Conservation (phyloP, 2,113 vertebrate species). For the Varanus salvator region DNA sequence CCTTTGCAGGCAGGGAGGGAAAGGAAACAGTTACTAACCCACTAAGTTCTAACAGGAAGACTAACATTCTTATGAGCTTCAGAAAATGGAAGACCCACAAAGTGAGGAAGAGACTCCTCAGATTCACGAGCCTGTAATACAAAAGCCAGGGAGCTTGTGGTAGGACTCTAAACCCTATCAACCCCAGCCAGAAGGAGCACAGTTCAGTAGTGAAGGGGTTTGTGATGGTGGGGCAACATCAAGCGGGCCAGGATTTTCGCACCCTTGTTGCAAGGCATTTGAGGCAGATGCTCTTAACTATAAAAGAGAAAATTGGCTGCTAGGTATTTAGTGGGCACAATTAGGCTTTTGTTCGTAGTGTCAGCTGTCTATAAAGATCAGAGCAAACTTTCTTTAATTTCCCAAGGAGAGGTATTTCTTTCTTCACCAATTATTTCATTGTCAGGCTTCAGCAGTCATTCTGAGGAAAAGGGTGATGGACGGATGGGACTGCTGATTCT, state of each 20-base stretch:
- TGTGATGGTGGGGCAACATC: neutral
- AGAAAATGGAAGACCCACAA: neutral
- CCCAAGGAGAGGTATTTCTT: constrained; percentile 17
- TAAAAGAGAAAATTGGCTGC: neutral
- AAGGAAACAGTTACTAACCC: neutral
- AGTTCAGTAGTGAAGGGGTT: no score
- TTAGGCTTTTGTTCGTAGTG: constrained; percentile 34
- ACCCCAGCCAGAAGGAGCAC: neutral
- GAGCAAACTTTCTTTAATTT: neutral
- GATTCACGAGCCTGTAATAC: neutral
- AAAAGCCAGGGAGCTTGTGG: neutral
- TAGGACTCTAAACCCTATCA: neutral
- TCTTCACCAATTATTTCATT: constrained; percentile 11
- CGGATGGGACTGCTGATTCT: neutral
- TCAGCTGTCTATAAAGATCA: constrained; percentile 1
- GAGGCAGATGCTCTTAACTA: constrained; percentile 23
- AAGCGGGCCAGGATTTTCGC: neutral
- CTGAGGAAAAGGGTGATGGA: neutral
- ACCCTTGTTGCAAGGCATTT: neutral
- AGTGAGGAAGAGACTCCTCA: neutral
- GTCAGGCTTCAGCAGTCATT: constrained; percentile 2
- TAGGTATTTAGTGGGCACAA: neutral
- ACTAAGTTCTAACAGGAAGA: neutral
- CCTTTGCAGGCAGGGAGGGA: constrained; percentile 7
- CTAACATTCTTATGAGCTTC: neutral